phyloP scores from a whole-genome alignment of 2,888 invertebrate species.

The Heliconius ethilla region DNA sequence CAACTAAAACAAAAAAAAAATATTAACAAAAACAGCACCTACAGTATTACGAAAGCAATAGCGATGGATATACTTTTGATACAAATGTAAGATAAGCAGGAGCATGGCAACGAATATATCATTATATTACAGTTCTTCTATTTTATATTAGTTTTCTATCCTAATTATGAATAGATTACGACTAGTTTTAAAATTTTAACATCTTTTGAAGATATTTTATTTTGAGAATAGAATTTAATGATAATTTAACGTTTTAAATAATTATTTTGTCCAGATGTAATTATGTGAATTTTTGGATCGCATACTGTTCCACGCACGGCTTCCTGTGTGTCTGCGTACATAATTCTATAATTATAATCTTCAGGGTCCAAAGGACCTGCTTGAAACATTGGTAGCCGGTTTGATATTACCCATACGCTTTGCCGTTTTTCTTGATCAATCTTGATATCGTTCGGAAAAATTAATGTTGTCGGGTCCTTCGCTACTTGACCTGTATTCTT shows the following conservation, averaged over 20 bases:
- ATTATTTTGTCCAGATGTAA: neutral
- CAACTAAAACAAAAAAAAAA: neutral
- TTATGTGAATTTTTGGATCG: constrained; percentile 75
- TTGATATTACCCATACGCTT: constrained; percentile 89
- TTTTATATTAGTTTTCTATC: constrained; percentile 10
- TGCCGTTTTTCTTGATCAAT: constrained; percentile 86
- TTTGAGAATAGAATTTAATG: neutral
- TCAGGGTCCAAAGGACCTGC: constrained; percentile 83
- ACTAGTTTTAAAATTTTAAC: constrained; percentile 33
- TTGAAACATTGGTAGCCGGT: constrained; percentile 87
- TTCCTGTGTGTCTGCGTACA: constrained; percentile 84
- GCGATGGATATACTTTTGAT: neutral
- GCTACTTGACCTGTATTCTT: constrained; percentile 84
- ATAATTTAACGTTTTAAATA: neutral
- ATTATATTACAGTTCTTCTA: neutral
- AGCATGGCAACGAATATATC: constrained; percentile 13
- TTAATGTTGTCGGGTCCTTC: constrained; percentile 82
- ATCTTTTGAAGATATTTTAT: neutral
- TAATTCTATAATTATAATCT: constrained; percentile 88
- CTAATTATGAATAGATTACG: constrained; percentile 40
- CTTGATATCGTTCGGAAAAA: constrained; percentile 91
- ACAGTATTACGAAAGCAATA: constrained; percentile 4
- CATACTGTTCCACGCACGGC: constrained; percentile 86
- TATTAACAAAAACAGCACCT: neutral
- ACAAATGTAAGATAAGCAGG: neutral